These are phyloP conservation scores for Drosophila limbata DNA, from an alignment of 2,888 invertebrate genomes.

Conservation along the genomic window DNA sequence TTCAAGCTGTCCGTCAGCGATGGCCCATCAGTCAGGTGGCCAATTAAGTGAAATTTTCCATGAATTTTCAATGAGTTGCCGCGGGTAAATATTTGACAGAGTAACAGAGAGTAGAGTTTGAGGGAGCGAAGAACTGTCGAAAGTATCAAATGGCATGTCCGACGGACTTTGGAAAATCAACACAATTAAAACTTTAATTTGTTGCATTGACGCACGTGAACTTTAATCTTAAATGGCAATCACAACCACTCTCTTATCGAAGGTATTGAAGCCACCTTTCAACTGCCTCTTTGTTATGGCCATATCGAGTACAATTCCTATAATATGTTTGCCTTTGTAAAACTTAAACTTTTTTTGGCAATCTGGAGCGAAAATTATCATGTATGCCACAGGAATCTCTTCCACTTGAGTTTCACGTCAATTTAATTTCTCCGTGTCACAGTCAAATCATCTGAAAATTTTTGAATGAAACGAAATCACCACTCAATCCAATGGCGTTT, in stretches of 20 bases:
- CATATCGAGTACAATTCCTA: conserved; percentile 21
- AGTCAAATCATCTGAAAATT: no score
- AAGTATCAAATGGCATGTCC: conserved; percentile 11
- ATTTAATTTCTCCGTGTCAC: no score
- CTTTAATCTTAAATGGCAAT: conserved; percentile 33
- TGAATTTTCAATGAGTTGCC: conserved; percentile 68
- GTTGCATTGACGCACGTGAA: conserved; percentile 46
- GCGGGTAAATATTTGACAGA: conserved; percentile 64
- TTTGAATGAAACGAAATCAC: no score
- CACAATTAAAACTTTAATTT: conserved; percentile 65
- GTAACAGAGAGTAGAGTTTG: conserved; percentile 12
- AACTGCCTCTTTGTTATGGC: background rate
- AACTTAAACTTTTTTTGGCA: background rate
- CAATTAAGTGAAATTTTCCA: conserved; percentile 58
- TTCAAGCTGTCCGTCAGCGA: conserved; percentile 18
- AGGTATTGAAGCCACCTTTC: background rate
- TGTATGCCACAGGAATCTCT: no score
- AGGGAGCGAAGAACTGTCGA: conserved; percentile 6
- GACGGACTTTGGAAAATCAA: conserved; percentile 60
- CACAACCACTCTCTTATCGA: conserved; percentile 6
- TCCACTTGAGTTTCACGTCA: no score
- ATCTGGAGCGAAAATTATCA: background rate
- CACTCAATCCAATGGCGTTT: no score
- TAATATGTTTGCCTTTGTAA: no score
- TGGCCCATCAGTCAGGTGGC: conserved; percentile 27